Percentiles rank a stretch among this genome's conserved stretches.
Evolutionary conservation across 2,797 vertebrate genomes (phyloP).

Genomic region (Scolopax bukidnonensis): DNA sequence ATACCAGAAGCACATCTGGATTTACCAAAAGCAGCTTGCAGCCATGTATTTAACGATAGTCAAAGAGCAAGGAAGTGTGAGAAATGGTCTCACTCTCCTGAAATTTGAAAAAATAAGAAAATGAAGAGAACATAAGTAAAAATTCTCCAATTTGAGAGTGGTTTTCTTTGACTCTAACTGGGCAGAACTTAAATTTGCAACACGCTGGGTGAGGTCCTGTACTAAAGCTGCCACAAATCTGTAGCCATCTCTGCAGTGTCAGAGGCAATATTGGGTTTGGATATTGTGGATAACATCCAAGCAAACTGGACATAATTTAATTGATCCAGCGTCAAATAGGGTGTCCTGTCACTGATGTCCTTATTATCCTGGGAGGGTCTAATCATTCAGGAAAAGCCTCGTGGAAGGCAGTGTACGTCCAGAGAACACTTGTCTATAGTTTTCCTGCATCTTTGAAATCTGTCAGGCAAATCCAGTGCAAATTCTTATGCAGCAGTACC

Average conservation of each 20-base stretch:
- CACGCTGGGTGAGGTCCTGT: neutral
- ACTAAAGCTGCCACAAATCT: neutral
- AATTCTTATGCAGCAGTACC: neutral
- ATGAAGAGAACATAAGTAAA: neutral
- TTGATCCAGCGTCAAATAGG: rapidly evolving
- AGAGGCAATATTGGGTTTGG: neutral
- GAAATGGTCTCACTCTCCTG: neutral
- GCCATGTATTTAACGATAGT: neutral
- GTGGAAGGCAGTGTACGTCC: rapidly evolving
- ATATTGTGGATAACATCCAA: too few species aligned
- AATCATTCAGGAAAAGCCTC: neutral
- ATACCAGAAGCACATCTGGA: neutral
- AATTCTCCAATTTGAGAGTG: neutral
- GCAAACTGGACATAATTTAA: neutral
- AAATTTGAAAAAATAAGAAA: neutral
- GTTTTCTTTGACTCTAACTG: neutral
- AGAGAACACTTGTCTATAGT: neutral
- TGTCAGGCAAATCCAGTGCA: neutral
- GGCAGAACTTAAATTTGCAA: neutral
- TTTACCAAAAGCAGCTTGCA: neutral
- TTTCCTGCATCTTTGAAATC: neutral
- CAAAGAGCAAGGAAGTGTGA: neutral
- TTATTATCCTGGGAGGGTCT: neutral
- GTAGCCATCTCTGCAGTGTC: neutral
- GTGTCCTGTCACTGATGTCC: neutral